Base-by-base conservation (phyloP, 2,113 vertebrate species). In the Ariopsis seemanni region DNA sequence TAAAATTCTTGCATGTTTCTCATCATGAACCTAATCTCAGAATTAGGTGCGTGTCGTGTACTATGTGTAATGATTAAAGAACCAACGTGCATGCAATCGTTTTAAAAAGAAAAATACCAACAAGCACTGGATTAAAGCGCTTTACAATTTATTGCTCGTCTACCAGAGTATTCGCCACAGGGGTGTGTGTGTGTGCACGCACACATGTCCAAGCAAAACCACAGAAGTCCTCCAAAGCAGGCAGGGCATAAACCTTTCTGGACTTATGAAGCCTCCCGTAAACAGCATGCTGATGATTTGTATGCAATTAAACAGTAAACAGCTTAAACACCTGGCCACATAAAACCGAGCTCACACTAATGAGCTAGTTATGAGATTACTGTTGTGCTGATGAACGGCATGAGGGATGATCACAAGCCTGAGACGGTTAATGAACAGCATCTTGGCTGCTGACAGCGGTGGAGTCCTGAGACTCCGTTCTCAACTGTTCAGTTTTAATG, bases 381-480 rank as follows among this genome's bases (percentile, higher is more conserved):
- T 9, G 12, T 27, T 57, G 52, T 17, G 17, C 17, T 60, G 55
- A 58, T 58, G 27, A 80, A 80, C 20, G 7, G 8, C 15, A 34
- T 8, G 27, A 42, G 27, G 27, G 57, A 42, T 81, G 55, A 60
- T 62, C 82, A 86, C 87, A 71, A 65, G 84, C 60, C 34, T 67
- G 75, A 85, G 86, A 52, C 15, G 22, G 55, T 52, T 85, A 90
- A 89, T 88, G 75, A 85, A 74, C 22, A 80, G 83, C 87, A 89
- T 78, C 87, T 91, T 87, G 74, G 11, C 75, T 58, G 53, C 79
- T 55, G 85, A 80, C 65, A 85, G 72, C 14, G 42, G 15, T 42
- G 14, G 83, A 57, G 74, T 69, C 83, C 84, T n/a, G 50, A 25
- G 22, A 52, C 20, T 14, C 25, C 74, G 0, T 11, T n/a, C 48